phyloP scores from a whole-genome alignment of 35 echinoderm and acorn worm genomes.

The Antedon bifida region DNA sequence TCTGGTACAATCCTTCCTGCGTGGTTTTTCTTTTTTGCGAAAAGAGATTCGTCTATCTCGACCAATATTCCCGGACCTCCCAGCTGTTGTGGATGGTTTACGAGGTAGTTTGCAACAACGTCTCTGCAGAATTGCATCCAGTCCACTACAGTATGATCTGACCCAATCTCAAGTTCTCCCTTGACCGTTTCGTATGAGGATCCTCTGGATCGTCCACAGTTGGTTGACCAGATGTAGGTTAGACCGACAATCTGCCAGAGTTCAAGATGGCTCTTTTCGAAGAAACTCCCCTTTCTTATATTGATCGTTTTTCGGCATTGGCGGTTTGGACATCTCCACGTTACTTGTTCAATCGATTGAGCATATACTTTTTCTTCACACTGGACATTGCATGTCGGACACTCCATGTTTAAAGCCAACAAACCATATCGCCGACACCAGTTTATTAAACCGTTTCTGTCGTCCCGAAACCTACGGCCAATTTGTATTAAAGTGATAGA shows the following conservation, averaged over 20 bases:
- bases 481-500: neutral
- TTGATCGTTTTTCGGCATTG: neutral
- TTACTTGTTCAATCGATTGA: neutral
- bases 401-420: constrained; percentile 4
- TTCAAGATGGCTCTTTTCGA: constrained; percentile 4
- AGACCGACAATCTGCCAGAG: constrained; percentile 6
- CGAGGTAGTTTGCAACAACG: neutral
- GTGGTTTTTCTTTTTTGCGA: neutral
- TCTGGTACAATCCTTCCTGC: neutral
- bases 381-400: neutral
- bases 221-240: constrained; percentile 11
- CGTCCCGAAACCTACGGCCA: neutral
- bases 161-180: neutral
- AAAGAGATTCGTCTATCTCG: constrained; percentile 6
- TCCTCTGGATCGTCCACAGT: neutral
- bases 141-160: constrained; percentile 4
- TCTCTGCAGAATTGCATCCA: constrained; percentile 18
- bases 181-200: neutral
- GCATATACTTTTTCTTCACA: constrained; percentile 5
- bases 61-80: constrained; percentile 10
- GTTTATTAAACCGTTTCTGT: neutral
- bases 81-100: constrained; percentile 6
- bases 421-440: constrained; percentile 15
- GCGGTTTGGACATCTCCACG: neutral
- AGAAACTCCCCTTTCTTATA: constrained; percentile 6